Percentiles rank a stretch among this genome's conserved stretches.
Evolutionary conservation across 2,797 vertebrate genomes (phyloP).

Genomic region (Tragopan temminckii): DNA sequence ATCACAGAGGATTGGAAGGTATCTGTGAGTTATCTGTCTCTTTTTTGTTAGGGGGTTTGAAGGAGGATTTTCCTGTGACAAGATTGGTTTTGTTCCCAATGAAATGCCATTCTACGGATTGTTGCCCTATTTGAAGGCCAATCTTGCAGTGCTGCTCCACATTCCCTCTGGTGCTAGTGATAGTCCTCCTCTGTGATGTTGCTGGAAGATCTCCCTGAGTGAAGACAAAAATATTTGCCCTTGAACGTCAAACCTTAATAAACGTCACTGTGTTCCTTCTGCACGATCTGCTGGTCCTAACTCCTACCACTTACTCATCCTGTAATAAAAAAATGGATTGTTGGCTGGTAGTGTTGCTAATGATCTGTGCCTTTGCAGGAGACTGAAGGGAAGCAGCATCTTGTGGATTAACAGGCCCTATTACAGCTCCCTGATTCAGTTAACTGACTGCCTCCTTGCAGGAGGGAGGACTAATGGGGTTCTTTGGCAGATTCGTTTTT

Average conservation of each 20-base stretch:
- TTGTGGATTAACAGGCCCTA: background rate
- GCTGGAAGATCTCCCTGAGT: background rate
- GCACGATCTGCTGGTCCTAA: slow-evolving; percentile 25
- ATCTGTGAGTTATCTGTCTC: slow-evolving; percentile 8
- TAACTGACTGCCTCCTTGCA: background rate
- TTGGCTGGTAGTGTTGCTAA: background rate
- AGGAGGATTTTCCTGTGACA: slow-evolving; percentile 8
- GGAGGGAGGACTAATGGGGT: background rate
- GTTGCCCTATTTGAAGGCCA: background rate
- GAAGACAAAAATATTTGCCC: background rate
- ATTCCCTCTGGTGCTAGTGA: background rate
- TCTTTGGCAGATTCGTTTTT: background rate
- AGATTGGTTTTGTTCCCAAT: background rate
- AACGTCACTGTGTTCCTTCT: slow-evolving; percentile 12
- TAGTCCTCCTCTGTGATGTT: background rate
- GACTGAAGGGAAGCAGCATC: background rate
- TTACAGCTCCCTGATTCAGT: background rate
- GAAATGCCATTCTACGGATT: background rate
- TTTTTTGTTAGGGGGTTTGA: slow-evolving; percentile 20
- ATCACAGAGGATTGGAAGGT: slow-evolving; percentile 43
- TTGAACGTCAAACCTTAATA: slow-evolving; percentile 38
- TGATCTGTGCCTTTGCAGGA: background rate
- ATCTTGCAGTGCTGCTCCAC: background rate
- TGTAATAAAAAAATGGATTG: slow-evolving; percentile 40
- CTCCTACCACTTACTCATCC: background rate